Evolutionary conservation across 2,888 invertebrate species (phyloP).

Genomic region (Ditula angustiorana): DNA sequence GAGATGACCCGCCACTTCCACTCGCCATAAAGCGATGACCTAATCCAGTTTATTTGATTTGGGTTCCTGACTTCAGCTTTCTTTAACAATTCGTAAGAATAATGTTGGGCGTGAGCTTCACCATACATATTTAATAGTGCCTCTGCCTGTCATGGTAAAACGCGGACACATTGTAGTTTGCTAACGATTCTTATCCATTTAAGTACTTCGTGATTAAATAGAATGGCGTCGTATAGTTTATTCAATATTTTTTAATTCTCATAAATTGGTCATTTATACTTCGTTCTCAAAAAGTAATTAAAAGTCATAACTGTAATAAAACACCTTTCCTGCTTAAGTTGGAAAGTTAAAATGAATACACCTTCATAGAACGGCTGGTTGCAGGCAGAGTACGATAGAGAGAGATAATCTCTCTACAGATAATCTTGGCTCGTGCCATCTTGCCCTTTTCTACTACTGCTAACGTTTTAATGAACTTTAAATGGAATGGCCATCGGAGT

Average conservation of each 20-base stretch:
- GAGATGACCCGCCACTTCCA: slow-evolving; percentile 83
- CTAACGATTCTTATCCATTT: not conserved
- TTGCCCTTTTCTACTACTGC: slow-evolving; percentile 26
- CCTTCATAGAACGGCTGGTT: slow-evolving; percentile 5
- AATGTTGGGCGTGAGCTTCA: slow-evolving; percentile 56
- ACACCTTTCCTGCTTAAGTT: slow-evolving; percentile 1
- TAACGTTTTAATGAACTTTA: slow-evolving; percentile 30
- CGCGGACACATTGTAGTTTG: not conserved
- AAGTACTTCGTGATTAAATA: not conserved
- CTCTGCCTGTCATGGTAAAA: not conserved
- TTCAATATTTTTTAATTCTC: too few species aligned
- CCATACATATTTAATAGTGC: slow-evolving; percentile 30
- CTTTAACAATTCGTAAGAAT: slow-evolving; percentile 74
- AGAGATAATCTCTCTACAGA: slow-evolving; percentile 25
- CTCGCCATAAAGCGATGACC: slow-evolving; percentile 82
- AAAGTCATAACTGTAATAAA: too few species aligned
- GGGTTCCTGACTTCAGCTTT: slow-evolving; percentile 74
- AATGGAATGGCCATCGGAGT: slow-evolving; percentile 18
- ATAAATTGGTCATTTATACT: too few species aligned
- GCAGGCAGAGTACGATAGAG: slow-evolving; percentile 11
- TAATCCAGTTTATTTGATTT: slow-evolving; percentile 84
- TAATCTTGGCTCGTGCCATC: slow-evolving; percentile 29
- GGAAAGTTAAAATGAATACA: slow-evolving; percentile 11
- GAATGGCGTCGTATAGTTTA: not conserved
- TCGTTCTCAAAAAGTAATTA: too few species aligned